Evolutionary conservation across 1,140 invertebrate genomes (phyloP).

Genomic region (Tetramorium parvispinum): DNA sequence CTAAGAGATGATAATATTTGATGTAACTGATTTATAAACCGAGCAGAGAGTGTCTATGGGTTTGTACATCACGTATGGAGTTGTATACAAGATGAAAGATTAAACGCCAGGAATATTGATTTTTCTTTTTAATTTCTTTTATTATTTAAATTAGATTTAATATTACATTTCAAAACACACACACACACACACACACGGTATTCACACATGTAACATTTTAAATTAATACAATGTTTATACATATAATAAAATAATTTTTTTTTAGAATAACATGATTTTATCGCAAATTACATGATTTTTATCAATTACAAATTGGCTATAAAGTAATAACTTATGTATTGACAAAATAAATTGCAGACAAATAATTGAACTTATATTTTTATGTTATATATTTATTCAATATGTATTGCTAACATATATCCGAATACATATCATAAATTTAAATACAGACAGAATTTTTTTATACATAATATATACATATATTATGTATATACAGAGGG

Average conservation of each 20-base stretch:
- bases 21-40: conserved; percentile 23
- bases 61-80: background rate
- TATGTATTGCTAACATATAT: background rate
- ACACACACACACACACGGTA: background rate
- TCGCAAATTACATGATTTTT: background rate
- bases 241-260: background rate
- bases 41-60: background rate
- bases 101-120: background rate
- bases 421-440: background rate
- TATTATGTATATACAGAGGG: conserved; percentile 16
- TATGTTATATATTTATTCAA: background rate
- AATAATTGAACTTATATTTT: background rate
- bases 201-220: background rate
- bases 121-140: background rate
- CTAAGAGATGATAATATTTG: conserved; percentile 23
- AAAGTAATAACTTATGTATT: background rate
- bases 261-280: background rate
- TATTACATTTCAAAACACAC: background rate
- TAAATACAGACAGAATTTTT: background rate
- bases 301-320: background rate
- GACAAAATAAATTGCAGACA: background rate
- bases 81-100: background rate
- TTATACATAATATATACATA: background rate
- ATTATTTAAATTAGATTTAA: background rate
- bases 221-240: background rate